Conservation (phyloP, 2,888 invertebrate genomes). For the Agapostemon virescens region DNA sequence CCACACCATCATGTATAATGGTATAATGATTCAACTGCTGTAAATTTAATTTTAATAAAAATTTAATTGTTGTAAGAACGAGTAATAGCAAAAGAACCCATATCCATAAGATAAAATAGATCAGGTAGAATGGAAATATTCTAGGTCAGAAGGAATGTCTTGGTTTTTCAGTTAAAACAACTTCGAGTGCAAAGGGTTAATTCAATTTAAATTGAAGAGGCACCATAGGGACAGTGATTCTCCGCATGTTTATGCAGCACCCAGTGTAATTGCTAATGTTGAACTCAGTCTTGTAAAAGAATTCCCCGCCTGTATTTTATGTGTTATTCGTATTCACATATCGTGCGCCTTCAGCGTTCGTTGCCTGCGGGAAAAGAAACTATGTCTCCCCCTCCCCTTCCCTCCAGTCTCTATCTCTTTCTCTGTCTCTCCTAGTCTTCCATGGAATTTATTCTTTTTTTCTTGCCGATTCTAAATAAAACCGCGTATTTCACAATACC, state of each 20-base stretch:
- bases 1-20: too few relatives aligned
- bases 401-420: neutral
- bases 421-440: neutral
- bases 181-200: too few relatives aligned
- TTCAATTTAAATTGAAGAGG: neutral
- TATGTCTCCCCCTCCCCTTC: neutral
- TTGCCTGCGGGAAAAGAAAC: constrained; percentile 37
- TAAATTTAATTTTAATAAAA: too few relatives aligned
- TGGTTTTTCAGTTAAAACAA: too few relatives aligned
- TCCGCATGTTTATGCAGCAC: neutral
- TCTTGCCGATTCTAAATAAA: constrained; percentile 12
- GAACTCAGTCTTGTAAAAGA: constrained; percentile 31
- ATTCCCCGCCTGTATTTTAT: constrained; percentile 22
- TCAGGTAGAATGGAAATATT: too few relatives aligned
- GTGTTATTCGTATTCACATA: constrained; percentile 34
- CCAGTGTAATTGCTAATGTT: neutral
- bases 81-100: too few relatives aligned
- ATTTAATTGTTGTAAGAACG: too few relatives aligned
- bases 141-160: too few relatives aligned
- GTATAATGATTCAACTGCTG: too few relatives aligned
- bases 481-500: neutral
- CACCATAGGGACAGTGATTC: neutral
- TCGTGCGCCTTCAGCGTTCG: constrained; percentile 34
- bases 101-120: too few relatives aligned
- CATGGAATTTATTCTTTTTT: constrained; percentile 18